A percentile compares a stretch with the other conserved stretches of the same genome.
Conservation (phyloP, 2,113 vertebrate species). For the Myiagra hebetior region DNA sequence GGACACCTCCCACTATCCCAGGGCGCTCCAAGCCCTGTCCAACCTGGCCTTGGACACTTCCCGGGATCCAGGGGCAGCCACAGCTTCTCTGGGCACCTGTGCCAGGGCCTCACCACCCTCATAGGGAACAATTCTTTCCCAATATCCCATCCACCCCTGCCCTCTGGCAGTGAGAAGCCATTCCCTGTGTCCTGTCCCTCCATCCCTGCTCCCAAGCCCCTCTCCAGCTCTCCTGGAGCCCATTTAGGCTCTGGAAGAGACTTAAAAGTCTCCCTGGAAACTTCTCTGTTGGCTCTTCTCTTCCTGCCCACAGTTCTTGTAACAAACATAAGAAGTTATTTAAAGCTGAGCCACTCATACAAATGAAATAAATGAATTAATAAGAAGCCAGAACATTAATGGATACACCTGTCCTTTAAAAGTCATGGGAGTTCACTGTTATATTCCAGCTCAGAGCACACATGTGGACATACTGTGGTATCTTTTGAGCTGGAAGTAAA, state of each 20-base stretch:
- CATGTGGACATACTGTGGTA: rapidly evolving
- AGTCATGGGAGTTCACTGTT: not conserved
- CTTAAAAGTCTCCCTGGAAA: not conserved
- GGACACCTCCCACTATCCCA: not conserved
- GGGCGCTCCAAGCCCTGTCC: rapidly evolving
- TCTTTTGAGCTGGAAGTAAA: not conserved
- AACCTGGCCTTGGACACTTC: rapidly evolving
- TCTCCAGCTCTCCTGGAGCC: not conserved
- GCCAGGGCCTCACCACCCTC: not conserved
- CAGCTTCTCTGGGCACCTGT: not conserved
- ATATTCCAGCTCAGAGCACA: not conserved
- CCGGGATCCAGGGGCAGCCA: not conserved
- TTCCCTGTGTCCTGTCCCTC: not conserved
- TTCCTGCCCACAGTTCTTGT: not conserved
- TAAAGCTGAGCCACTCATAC: rapidly evolving
- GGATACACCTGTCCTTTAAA: not conserved
- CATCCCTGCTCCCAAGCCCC: not conserved
- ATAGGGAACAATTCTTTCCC: not conserved
- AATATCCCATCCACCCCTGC: no score
- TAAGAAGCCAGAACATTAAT: not conserved
- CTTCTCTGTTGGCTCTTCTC: not conserved
- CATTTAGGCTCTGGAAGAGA: not conserved
- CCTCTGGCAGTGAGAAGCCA: not conserved
- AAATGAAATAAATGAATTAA: not conserved
- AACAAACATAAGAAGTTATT: not conserved